A percentile compares a stretch with the other conserved stretches of the same genome.
Evolutionary conservation across 2,888 invertebrate species (phyloP).

Genomic region (Noctua pronuba): DNA sequence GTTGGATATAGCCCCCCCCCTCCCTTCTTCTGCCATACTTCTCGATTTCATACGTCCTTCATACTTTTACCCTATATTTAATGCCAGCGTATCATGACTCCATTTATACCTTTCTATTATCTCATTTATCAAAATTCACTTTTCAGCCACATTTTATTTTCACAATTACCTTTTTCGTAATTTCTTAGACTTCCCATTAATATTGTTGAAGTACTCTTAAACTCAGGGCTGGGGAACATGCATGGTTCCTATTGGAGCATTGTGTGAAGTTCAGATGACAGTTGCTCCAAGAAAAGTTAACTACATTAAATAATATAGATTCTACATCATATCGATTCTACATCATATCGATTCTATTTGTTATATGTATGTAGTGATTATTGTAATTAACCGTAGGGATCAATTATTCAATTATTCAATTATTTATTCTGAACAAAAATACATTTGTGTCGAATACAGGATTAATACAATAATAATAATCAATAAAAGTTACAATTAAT

Average conservation of each 20-base stretch:
- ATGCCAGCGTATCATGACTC: not conserved
- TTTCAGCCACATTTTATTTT: not conserved
- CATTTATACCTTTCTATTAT: not conserved
- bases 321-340: not conserved
- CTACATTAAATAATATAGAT: no score
- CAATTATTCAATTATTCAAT: no score
- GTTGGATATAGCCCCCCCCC: no score
- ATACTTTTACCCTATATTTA: not conserved
- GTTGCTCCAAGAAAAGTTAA: not conserved
- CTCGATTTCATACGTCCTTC: not conserved
- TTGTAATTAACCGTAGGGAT: not conserved
- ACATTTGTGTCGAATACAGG: no score
- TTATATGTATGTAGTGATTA: not conserved
- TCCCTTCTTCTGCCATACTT: not conserved
- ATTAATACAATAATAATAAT: no score
- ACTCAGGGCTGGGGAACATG: not conserved
- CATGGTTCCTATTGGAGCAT: not conserved
- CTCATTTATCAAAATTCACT: not conserved
- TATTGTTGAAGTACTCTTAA: not conserved
- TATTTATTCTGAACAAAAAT: no score
- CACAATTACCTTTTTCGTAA: not conserved
- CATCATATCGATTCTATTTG: not conserved
- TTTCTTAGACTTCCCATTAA: not conserved
- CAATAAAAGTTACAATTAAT: no score
- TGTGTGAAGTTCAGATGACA: not conserved